A percentile compares a stretch with the other conserved stretches of the same genome.
Evolutionary conservation across 1,140 invertebrate genomes (phyloP).

Genomic region (Papilio glaucus): DNA sequence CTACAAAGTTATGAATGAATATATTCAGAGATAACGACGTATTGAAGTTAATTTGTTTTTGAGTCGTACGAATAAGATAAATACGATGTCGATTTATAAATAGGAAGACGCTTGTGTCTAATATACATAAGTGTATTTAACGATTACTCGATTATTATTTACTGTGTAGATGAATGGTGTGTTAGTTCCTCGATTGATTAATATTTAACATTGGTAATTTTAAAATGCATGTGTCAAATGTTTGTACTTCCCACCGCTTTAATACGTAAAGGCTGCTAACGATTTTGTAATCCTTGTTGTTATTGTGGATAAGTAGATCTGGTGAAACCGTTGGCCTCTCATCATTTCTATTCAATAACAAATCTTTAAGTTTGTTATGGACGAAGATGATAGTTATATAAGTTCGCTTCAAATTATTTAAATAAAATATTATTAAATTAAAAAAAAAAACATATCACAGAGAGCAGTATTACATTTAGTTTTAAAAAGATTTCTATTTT

Average conservation of each 20-base stretch:
- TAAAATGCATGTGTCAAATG: neutral
- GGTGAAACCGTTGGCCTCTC: no score
- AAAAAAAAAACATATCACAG: no score
- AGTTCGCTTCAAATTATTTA: no score
- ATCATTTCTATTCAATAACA: no score
- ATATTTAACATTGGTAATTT: neutral
- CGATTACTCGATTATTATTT: constrained; percentile 1
- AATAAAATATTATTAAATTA: no score
- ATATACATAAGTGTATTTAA: constrained; percentile 4
- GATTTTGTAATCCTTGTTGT: no score
- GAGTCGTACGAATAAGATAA: constrained; percentile 42
- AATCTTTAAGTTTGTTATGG: no score
- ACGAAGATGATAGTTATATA: no score
- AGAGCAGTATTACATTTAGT: no score
- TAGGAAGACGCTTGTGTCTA: constrained; percentile 38
- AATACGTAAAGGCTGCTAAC: no score
- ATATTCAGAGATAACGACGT: constrained; percentile 53
- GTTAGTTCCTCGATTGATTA: neutral
- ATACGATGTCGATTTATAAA: constrained; percentile 47
- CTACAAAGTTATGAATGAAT: constrained; percentile 67
- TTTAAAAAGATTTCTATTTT: no score
- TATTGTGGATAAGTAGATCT: no score
- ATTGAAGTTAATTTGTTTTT: constrained; percentile 51
- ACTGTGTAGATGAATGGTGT: constrained; percentile 2
- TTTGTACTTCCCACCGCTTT: neutral